Conservation (phyloP, 2,888 invertebrate species). For the Noctua janthe region DNA sequence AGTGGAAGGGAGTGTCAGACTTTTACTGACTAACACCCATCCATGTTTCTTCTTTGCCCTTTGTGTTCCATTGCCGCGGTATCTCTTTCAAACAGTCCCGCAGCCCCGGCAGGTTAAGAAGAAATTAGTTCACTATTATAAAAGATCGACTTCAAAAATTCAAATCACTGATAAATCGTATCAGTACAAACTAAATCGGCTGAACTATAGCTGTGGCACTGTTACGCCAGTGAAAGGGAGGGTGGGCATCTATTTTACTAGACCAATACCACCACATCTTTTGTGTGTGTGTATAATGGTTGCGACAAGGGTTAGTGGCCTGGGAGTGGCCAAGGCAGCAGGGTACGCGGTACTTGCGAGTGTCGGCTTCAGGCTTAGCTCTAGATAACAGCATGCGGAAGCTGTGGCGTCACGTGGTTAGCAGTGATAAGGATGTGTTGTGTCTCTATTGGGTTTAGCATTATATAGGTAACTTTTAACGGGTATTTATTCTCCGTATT, state of each 20-base stretch:
- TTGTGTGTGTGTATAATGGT: conserved; percentile 73
- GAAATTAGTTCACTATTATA: background rate
- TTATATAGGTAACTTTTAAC: background rate
- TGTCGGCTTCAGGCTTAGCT: conserved; percentile 49
- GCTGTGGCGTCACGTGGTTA: conserved; percentile 46
- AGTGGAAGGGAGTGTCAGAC: too few relatives aligned
- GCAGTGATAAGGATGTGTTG: conserved; percentile 30
- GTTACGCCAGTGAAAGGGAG: conserved; percentile 88
- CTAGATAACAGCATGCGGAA: conserved; percentile 63
- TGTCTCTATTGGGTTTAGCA: background rate
- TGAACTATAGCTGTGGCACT: conserved; percentile 81
- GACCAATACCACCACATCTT: conserved; percentile 75
- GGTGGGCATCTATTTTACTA: conserved; percentile 87
- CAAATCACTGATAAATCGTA: conserved; percentile 31
- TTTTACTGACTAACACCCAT: too few relatives aligned
- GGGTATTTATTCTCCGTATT: background rate
- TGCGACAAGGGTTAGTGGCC: conserved; percentile 85
- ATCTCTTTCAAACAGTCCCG: too few relatives aligned
- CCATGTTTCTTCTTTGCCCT: too few relatives aligned
- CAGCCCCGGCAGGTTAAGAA: too few relatives aligned
- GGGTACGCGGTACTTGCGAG: conserved; percentile 76
- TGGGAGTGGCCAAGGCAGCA: conserved; percentile 85
- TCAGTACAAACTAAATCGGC: conserved; percentile 62
- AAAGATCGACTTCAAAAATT: too few relatives aligned
- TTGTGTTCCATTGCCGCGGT: too few relatives aligned